Percentiles rank a stretch among this genome's conserved stretches.
These are phyloP conservation scores for Pristis pectinata DNA, from an alignment of 2,797 vertebrate species.

Conservation along the genomic window DNA sequence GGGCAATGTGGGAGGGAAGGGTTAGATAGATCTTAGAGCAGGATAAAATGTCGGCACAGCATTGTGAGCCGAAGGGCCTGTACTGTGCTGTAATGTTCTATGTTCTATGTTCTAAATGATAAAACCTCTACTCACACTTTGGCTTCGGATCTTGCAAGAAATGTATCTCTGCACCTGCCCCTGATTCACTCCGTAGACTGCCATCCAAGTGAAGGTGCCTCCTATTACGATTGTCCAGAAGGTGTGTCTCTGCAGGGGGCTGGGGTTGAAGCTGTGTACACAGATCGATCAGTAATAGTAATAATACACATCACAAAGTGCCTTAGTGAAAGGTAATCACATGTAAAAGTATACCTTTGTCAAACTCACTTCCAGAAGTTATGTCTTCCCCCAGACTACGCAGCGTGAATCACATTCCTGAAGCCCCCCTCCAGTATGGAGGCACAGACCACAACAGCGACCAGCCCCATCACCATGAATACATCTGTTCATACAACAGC, in stretches of 20 bases:
- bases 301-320: neutral
- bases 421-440: constrained; percentile 61
- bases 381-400: constrained; percentile 56
- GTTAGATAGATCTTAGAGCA: no score
- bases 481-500: constrained; percentile 79
- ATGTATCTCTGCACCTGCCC: constrained; percentile 92
- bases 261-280: constrained; percentile 72
- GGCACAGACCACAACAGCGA: constrained; percentile 63
- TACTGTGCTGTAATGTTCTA: no score
- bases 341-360: neutral
- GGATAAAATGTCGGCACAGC: no score
- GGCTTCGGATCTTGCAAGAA: constrained; percentile 83
- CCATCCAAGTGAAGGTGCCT: constrained; percentile 76
- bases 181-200: constrained; percentile 84
- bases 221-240: constrained; percentile 88
- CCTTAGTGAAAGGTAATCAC: neutral
- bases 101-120: no score
- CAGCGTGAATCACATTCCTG: constrained; percentile 60
- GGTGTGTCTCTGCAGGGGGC: constrained; percentile 80
- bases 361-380: constrained; percentile 58
- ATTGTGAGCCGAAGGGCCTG: no score
- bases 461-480: constrained; percentile 66
- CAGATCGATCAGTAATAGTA: constrained; percentile 34
- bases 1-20: no score
- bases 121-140: constrained; percentile 72